Percentiles rank a stretch among this genome's conserved stretches.
Evolutionary conservation across 2,888 invertebrate genomes (phyloP).

Genomic region (Archaeoteleia sp.): DNA sequence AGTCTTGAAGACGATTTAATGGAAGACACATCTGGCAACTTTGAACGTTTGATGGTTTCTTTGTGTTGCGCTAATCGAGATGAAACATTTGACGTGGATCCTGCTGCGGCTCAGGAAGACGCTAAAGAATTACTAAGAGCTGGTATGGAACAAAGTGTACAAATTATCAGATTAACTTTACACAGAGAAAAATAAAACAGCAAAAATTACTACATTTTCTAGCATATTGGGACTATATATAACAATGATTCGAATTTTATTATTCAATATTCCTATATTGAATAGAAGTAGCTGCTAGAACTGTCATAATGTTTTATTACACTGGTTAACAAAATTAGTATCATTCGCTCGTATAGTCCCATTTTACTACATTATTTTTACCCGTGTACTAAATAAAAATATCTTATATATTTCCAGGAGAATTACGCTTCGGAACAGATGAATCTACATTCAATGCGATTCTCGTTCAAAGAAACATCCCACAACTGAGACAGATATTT

Average conservation of each 20-base stretch:
- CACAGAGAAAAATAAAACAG: too few relatives aligned
- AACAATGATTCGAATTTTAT: too few relatives aligned
- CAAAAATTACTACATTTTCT: too few relatives aligned
- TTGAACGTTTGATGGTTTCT: constrained; percentile 91
- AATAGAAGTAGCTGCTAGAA: too few relatives aligned
- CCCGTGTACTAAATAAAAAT: too few relatives aligned
- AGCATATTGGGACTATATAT: too few relatives aligned
- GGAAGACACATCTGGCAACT: constrained; percentile 93
- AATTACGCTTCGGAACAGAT: constrained; percentile 84
- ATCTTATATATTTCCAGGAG: constrained; percentile 67
- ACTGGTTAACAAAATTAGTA: too few relatives aligned
- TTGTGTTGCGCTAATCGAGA: constrained; percentile 87
- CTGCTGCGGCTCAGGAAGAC: constrained; percentile 84
- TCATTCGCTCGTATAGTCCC: too few relatives aligned
- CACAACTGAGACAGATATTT: constrained; percentile 79
- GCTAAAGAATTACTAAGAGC: constrained; percentile 87
- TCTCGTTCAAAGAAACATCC: constrained; percentile 85
- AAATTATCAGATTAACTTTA: too few relatives aligned
- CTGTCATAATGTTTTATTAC: too few relatives aligned
- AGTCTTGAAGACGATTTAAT: constrained; percentile 88
- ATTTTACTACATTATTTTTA: too few relatives aligned
- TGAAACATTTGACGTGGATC: constrained; percentile 86
- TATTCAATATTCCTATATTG: too few relatives aligned
- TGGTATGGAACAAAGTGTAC: constrained; percentile 79
- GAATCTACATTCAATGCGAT: constrained; percentile 91